Evolutionary conservation across 2,797 vertebrate genomes (phyloP).

Genomic region (Phrynocephalus guinanensis): DNA sequence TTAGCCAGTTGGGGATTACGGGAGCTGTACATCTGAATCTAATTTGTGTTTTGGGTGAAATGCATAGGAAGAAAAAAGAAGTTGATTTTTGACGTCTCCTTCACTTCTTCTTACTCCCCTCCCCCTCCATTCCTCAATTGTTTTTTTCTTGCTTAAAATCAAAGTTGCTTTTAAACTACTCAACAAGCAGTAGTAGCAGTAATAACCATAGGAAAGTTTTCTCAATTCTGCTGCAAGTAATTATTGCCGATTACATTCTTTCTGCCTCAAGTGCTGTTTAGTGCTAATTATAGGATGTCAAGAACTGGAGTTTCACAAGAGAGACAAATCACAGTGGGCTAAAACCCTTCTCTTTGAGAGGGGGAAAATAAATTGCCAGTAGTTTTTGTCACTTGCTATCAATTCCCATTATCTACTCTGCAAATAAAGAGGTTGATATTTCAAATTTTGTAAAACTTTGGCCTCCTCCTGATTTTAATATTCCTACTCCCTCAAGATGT

Average conservation of each 20-base stretch:
- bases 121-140: conserved; percentile 11
- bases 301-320: conserved; percentile 58
- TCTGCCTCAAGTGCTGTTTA: conserved; percentile 61
- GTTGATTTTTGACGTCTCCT: conserved; percentile 48
- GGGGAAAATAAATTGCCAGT: conserved; percentile 27
- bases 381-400: conserved; percentile 56
- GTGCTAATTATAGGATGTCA: conserved; percentile 60
- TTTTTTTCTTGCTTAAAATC: conserved; percentile 58
- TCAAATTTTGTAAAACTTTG: conserved; percentile 38
- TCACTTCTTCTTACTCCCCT: not conserved
- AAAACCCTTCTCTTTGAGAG: conserved; percentile 41
- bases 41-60: not conserved
- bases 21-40: not conserved
- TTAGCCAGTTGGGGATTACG: too few relatives aligned
- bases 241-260: conserved; percentile 64
- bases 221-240: conserved; percentile 51
- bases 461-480: conserved; percentile 28
- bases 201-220: conserved; percentile 55
- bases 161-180: conserved; percentile 41
- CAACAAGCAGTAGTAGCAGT: conserved; percentile 37
- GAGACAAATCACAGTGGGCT: conserved; percentile 57
- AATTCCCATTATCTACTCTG: conserved; percentile 36
- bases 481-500: not conserved
- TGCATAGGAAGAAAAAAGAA: conserved; percentile 36
- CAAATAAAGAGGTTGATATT: conserved; percentile 28